A percentile compares a stretch with the other conserved stretches of the same genome.
Conservation (phyloP, 2,888 invertebrate genomes). For the Dendrolimus pini region DNA sequence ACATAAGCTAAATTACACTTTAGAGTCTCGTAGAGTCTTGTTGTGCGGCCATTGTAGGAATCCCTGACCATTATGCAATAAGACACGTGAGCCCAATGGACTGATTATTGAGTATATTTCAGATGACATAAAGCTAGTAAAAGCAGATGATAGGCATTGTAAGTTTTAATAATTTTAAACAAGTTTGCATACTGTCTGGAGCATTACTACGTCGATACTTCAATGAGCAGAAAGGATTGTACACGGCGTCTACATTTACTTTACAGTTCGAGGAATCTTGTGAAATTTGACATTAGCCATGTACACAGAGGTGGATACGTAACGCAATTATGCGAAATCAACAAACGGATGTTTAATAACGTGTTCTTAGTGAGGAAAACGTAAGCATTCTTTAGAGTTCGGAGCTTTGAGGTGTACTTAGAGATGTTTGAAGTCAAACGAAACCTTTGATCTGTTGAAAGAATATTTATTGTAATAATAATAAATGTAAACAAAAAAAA, state of each 20-base stretch:
- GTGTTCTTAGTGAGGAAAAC: not conserved
- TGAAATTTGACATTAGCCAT: not conserved
- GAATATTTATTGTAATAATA: not conserved
- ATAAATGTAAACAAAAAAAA: too few relatives aligned
- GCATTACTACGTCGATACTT: not conserved
- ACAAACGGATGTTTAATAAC: not conserved
- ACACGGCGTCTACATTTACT: constrained; percentile 12
- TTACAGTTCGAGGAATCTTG: constrained; percentile 7
- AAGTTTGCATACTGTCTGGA: too few relatives aligned
- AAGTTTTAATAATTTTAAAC: too few relatives aligned
- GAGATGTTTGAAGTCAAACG: not conserved
- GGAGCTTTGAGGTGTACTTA: too few relatives aligned
- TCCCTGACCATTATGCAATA: too few relatives aligned
- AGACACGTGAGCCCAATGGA: too few relatives aligned
- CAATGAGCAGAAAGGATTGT: constrained; percentile 11
- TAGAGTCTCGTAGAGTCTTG: too few relatives aligned
- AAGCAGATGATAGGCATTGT: too few relatives aligned
- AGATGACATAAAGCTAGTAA: too few relatives aligned
- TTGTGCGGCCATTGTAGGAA: too few relatives aligned
- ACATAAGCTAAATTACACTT: too few relatives aligned
- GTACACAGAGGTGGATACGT: not conserved
- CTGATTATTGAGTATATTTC: too few relatives aligned
- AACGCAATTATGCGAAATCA: not conserved
- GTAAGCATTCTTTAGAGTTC: not conserved
- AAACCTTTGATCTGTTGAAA: not conserved